Percentiles rank a stretch among this genome's conserved stretches.
Conservation (phyloP, 92 coral and sea anemone species). For the Epizoanthus rinbou region DNA sequence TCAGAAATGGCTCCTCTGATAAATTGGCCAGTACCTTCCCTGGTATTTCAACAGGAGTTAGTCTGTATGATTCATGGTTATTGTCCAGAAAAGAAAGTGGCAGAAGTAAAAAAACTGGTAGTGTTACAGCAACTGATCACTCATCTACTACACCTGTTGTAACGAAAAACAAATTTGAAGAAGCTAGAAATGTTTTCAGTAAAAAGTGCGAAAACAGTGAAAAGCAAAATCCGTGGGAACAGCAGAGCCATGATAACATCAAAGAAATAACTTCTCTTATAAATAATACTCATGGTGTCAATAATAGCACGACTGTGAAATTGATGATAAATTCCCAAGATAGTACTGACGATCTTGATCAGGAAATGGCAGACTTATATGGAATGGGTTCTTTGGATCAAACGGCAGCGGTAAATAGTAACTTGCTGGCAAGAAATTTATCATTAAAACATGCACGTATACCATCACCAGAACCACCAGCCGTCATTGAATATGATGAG, state of each 20-base stretch:
- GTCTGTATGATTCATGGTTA: slow-evolving; percentile 37
- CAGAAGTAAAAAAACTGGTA: not conserved
- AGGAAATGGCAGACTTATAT: not conserved
- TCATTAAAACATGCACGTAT: slow-evolving; percentile 17
- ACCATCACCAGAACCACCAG: slow-evolving; percentile 36
- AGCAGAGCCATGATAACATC: not conserved
- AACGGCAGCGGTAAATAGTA: not conserved
- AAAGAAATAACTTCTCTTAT: not conserved
- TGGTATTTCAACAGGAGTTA: slow-evolving; percentile 40
- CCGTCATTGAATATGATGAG: slow-evolving; percentile 46
- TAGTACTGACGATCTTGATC: not conserved
- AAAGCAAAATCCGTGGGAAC: not conserved
- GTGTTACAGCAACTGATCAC: not conserved
- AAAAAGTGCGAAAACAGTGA: not conserved
- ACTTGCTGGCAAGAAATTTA: slow-evolving; percentile 13
- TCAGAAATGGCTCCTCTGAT: not conserved
- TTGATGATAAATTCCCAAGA: not conserved
- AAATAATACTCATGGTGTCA: not conserved
- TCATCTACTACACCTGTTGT: not conserved
- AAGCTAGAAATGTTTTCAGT: slow-evolving; percentile 18
- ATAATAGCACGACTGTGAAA: not conserved
- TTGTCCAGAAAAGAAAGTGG: slow-evolving; percentile 34
- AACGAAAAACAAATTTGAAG: slow-evolving; percentile 5
- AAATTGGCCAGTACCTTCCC: slow-evolving; percentile 58
- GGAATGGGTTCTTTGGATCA: not conserved